phyloP scores from a whole-genome alignment of 2,797 vertebrate species.

The Anas acuta region DNA sequence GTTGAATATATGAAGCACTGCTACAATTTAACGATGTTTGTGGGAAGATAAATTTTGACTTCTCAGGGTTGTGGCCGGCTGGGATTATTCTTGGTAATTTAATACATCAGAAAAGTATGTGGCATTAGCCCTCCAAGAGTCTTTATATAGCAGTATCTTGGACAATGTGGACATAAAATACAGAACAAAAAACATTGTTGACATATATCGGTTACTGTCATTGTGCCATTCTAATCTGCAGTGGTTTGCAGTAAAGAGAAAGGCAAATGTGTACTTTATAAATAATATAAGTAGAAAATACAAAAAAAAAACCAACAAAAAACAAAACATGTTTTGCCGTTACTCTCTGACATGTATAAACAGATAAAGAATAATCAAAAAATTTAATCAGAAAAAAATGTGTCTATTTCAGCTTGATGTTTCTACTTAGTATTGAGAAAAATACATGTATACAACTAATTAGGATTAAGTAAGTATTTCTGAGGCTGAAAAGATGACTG shows the following conservation, averaged over 20 bases:
- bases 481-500: background rate
- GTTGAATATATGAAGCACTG: background rate
- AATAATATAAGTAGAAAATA: background rate
- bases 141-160: background rate
- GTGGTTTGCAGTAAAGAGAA: background rate
- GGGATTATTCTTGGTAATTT: constrained; percentile 2
- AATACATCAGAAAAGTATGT: background rate
- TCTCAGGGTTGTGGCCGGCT: background rate
- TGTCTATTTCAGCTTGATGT: background rate
- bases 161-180: background rate
- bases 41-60: background rate
- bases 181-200: background rate
- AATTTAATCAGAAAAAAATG: background rate
- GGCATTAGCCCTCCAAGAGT: background rate
- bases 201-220: background rate
- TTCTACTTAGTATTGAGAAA: background rate
- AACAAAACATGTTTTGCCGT: background rate
- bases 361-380: background rate
- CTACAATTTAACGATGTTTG: background rate
- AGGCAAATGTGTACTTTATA: background rate
- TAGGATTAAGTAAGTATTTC: background rate
- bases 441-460: background rate
- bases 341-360: background rate
- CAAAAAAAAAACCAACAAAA: background rate
- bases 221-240: background rate